Evolutionary conservation across 2,113 vertebrate species (phyloP).

Genomic region (Aplodontia rufa): DNA sequence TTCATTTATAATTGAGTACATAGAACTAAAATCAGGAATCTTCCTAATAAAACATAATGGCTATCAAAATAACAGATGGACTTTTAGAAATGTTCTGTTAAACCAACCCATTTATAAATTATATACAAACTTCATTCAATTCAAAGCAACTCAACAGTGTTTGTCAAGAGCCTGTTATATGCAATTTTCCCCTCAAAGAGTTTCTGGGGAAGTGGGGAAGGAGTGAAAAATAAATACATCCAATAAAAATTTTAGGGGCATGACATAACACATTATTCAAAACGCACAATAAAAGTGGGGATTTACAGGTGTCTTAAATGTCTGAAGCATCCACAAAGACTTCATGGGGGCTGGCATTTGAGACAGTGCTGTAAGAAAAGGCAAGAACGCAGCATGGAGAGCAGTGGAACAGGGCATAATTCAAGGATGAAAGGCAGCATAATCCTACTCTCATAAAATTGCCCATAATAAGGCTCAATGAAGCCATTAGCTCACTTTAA

Average conservation of each 20-base stretch:
- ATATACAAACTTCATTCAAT: background rate
- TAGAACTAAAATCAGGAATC: background rate
- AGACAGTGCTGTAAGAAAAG: background rate
- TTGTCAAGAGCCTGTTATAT: background rate
- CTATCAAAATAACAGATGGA: background rate
- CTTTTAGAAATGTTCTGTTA: conserved; percentile 18
- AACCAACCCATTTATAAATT: background rate
- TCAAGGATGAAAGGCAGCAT: background rate
- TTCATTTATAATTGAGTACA: background rate
- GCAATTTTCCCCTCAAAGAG: background rate
- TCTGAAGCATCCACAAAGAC: background rate
- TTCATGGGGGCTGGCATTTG: background rate
- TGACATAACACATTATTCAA: background rate
- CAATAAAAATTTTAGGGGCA: background rate
- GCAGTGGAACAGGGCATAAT: background rate
- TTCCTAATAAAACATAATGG: background rate
- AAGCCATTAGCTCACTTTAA: conserved; percentile 4
- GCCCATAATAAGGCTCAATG: background rate
- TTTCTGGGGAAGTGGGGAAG: background rate
- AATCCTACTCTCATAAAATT: background rate
- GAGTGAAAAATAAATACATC: background rate
- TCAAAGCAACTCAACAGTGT: background rate
- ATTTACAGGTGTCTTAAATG: background rate
- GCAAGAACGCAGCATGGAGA: background rate
- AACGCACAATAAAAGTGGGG: background rate